These are phyloP conservation scores for Artemisiospiza belli DNA, from an alignment of 2,113 vertebrate genomes.

Conservation along the genomic window DNA sequence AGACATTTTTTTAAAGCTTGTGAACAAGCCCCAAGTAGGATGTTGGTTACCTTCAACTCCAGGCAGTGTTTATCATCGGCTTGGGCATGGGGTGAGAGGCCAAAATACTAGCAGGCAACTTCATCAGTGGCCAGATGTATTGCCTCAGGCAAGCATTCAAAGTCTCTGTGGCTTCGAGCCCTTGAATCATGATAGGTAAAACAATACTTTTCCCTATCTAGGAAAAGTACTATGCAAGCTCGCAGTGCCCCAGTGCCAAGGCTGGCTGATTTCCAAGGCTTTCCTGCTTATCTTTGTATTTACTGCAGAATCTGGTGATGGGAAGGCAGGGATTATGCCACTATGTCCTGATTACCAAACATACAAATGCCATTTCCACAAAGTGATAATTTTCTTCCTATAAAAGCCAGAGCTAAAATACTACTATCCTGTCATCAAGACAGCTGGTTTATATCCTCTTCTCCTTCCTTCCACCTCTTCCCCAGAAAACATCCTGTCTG, in stretches of 20 bases:
- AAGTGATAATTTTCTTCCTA: constrained; percentile 4
- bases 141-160: not conserved
- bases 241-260: not conserved
- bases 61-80: not conserved
- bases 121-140: not conserved
- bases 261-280: not conserved
- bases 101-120: not conserved
- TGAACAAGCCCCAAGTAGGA: not conserved
- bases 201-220: not conserved
- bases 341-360: not conserved
- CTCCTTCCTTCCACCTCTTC: not conserved
- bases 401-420: constrained; percentile 5
- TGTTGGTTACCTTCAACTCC: not conserved
- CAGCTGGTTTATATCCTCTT: constrained; percentile 6
- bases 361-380: not conserved
- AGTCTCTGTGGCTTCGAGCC: fast-evolving
- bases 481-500: not conserved
- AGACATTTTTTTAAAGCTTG: not conserved
- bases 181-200: not conserved
- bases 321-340: not conserved
- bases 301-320: not conserved
- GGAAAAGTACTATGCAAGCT: not conserved
- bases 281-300: not conserved
- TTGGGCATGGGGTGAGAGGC: not conserved
- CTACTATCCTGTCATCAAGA: constrained; percentile 12